phyloP scores from a whole-genome alignment of 2,113 vertebrate species.

The Chroicocephalus ridibundus region DNA sequence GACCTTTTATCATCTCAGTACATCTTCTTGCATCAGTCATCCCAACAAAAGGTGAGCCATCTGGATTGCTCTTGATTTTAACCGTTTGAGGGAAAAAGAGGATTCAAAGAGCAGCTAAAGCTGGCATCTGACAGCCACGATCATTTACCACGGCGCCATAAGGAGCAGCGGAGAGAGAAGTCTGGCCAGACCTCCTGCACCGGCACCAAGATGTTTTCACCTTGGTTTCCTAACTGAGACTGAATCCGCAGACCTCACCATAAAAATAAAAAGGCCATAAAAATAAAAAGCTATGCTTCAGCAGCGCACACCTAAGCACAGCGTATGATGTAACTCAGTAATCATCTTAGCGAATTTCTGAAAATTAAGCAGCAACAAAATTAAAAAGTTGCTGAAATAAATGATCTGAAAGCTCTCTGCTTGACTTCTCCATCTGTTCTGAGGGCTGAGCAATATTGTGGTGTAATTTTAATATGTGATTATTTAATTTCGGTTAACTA shows the following conservation, averaged over 20 bases:
- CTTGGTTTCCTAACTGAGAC: constrained; percentile 6
- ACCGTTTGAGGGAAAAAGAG: background rate
- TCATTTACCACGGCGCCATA: background rate
- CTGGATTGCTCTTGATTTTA: background rate
- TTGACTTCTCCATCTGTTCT: constrained; percentile 47
- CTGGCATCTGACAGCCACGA: background rate
- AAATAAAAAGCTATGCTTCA: constrained; percentile 33
- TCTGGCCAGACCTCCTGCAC: background rate
- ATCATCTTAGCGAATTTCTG: constrained; percentile 15
- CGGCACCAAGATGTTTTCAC: background rate
- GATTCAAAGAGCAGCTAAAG: background rate
- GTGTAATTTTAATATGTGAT: constrained; percentile 13
- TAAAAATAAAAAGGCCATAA: constrained; percentile 28
- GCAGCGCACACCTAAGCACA: constrained; percentile 36
- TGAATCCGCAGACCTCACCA: background rate
- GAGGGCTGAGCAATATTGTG: background rate
- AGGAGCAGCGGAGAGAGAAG: background rate
- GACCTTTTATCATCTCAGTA: background rate
- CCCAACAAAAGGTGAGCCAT: background rate
- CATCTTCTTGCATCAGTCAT: background rate
- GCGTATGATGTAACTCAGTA: background rate
- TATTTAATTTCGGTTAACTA: constrained; percentile 33
- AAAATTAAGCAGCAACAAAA: constrained; percentile 50
- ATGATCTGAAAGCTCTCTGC: background rate
- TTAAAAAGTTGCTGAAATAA: constrained; percentile 33